A percentile compares a stretch with the other conserved stretches of the same genome.
Evolutionary conservation across 92 coral and sea anemone genomes (phyloP).

Genomic region (Porites lobata): DNA sequence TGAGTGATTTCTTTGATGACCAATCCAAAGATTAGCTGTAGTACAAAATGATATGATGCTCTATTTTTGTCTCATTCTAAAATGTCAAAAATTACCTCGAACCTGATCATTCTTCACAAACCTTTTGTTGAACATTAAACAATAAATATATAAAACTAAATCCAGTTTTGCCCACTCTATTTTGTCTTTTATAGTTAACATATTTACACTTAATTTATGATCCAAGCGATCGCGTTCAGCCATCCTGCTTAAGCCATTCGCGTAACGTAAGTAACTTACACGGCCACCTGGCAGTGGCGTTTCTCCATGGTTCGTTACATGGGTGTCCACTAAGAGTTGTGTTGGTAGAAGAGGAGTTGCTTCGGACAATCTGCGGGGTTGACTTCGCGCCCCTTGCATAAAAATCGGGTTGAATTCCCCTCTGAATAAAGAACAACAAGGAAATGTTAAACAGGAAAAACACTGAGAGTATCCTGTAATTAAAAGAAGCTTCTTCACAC

Average conservation of each 20-base stretch:
- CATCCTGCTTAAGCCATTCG: background rate
- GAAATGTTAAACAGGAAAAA: background rate
- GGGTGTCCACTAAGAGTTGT: slow-evolving; percentile 32
- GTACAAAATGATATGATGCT: background rate
- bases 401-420: slow-evolving; percentile 14
- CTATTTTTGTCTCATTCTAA: background rate
- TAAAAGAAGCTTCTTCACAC: background rate
- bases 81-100: background rate
- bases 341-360: background rate
- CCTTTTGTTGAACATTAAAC: background rate
- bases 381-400: background rate
- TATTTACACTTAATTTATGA: slow-evolving; percentile 13
- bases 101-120: background rate
- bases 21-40: too few species aligned
- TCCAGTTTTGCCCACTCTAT: background rate
- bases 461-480: background rate
- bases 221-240: background rate
- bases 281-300: background rate
- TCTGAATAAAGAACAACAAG: background rate
- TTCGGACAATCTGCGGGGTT: background rate
- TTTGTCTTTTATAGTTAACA: background rate
- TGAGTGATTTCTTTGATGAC: too few species aligned
- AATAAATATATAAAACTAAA: slow-evolving; percentile 19
- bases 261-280: background rate
- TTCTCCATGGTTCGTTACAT: slow-evolving; percentile 1